phyloP scores from a whole-genome alignment of 2,797 vertebrate species.

The Danio choprae region DNA sequence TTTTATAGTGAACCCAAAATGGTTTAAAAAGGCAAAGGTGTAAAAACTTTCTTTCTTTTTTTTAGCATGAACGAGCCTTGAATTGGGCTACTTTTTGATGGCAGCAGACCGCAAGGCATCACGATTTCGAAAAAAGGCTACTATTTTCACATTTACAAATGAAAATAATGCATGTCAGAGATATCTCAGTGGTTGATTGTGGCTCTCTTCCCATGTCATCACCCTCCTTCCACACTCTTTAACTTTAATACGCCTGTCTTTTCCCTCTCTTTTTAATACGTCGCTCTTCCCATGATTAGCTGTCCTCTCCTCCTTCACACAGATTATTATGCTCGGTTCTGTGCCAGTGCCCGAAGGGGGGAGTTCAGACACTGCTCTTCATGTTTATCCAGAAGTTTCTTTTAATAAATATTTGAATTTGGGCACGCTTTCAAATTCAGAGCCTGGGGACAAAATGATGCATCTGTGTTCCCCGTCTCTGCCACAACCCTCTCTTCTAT shows the following conservation, averaged over 20 bases:
- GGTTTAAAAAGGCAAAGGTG: too few species aligned
- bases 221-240: neutral
- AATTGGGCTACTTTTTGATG: neutral
- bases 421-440: constrained; percentile 79
- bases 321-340: constrained; percentile 71
- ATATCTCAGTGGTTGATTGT: constrained; percentile 9
- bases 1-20: too few species aligned
- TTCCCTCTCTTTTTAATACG: constrained; percentile 18
- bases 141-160: neutral
- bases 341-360: constrained; percentile 69
- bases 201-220: constrained; percentile 14
- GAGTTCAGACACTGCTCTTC: constrained; percentile 66
- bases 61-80: neutral
- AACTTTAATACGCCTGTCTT: neutral
- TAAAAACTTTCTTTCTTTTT: too few species aligned
- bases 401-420: constrained; percentile 87
- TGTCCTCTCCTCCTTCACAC: constrained; percentile 58
- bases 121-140: neutral
- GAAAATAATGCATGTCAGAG: constrained; percentile 7
- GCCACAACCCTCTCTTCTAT: constrained; percentile 31
- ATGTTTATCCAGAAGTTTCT: constrained; percentile 81
- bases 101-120: neutral
- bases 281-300: constrained; percentile 42
- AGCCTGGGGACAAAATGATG: constrained; percentile 71
- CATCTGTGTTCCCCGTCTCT: constrained; percentile 72